phyloP scores from a whole-genome alignment of 92 coral and sea anemone species.

The Diadumene lineata region DNA sequence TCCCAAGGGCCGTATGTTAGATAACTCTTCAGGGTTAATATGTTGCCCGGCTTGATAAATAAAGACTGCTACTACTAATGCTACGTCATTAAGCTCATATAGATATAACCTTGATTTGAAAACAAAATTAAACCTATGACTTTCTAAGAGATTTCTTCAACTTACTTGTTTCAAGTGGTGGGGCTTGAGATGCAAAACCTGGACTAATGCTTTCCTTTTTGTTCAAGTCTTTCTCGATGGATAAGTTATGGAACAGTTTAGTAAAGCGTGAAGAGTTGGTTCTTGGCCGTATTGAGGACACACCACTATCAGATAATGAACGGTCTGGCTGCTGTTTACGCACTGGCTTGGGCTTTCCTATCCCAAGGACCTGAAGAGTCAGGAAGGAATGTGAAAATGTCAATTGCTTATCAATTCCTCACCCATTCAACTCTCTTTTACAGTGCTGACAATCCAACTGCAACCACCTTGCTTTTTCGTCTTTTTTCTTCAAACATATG shows the following conservation, averaged over 20 bases:
- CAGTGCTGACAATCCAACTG: too few relatives aligned
- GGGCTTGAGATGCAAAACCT: neutral
- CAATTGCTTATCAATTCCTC: too few relatives aligned
- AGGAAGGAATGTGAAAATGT: too few relatives aligned
- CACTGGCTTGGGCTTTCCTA: conserved; percentile 38
- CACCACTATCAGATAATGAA: conserved; percentile 5
- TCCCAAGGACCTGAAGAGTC: conserved; percentile 51
- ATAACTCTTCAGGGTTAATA: too few relatives aligned
- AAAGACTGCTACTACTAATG: too few relatives aligned
- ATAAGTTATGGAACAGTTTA: conserved; percentile 45
- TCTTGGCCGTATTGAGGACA: conserved; percentile 39
- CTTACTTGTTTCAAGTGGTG: conserved; percentile 25
- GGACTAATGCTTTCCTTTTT: conserved; percentile 15
- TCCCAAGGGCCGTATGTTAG: too few relatives aligned
- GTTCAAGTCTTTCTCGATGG: conserved; percentile 44
- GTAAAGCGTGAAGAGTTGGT: conserved; percentile 44
- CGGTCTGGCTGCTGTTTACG: conserved; percentile 3
- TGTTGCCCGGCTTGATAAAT: too few relatives aligned
- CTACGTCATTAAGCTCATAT: too few relatives aligned
- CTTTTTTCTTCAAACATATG: neutral
- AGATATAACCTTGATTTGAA: too few relatives aligned
- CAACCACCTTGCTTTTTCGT: neutral
- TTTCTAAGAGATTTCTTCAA: neutral
- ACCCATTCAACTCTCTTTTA: too few relatives aligned
- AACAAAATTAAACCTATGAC: too few relatives aligned